Evolutionary conservation across 1,140 invertebrate genomes (phyloP), one percentile per base, ranked within the genome.

Genomic region (Marisa cornuarietis): DNA sequence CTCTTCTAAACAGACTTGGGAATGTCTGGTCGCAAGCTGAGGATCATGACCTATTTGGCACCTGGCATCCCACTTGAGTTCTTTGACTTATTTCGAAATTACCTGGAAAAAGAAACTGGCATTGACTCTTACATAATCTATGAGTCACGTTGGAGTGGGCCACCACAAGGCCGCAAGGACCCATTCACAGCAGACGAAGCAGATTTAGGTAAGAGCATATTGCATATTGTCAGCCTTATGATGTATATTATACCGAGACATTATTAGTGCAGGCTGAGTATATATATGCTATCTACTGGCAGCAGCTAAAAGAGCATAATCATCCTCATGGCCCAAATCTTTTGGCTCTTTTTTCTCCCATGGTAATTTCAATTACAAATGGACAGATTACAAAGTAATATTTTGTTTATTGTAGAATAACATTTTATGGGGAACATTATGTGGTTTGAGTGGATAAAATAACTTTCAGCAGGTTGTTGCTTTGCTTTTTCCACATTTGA

Each of bases 31-130:
- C 74, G 51, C 76, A 87, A 82, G 49, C 62, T 89, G 61, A 68
- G 85, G 10, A n/a, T 86, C 26, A 84, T 89, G 16, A 93, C 93
- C 0, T 94, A 94, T 84, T 92, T 94, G 91, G 92, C 93, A 80
- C 93, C 93, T 16, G 92, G 92, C 73, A 91, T 93, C 84, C 93
- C 93, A 8, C 92, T 94, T 14, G 92, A 93, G 84, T 84, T 93
- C 65, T 94, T 93, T 88, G 93, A 94, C 84, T 86, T 91, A 66
- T 88, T 94, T 58, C 82, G 93, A 83, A 90, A 92, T 52, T 91
- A 93, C 76, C 86, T 94, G 69, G 94, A 94, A 83, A 87, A 92
- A 24, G 87, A 91, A 51, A 81, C 93, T 18, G 88, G 90, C 31
- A 91, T 91, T 79, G 89, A 93, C 71, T 90, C 92, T 0, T 91